A percentile compares a stretch with the other conserved stretches of the same genome.
These are phyloP conservation scores for Sphyrna mokarran DNA, from an alignment of 2,113 vertebrate species.

Conservation along the genomic window DNA sequence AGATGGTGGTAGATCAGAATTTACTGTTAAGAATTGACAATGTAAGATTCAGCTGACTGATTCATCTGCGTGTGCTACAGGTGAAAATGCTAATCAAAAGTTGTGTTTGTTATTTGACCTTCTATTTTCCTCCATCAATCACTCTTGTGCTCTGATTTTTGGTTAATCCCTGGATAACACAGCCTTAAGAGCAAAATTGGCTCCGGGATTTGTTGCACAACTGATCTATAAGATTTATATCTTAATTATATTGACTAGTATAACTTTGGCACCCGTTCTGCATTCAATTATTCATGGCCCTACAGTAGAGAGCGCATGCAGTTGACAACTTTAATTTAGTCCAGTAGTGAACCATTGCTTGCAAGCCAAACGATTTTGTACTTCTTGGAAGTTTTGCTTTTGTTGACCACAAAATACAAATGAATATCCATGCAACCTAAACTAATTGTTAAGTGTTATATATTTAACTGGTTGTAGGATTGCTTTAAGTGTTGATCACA, in stretches of 20 bases:
- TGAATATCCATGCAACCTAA: background rate
- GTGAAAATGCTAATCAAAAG: slow-evolving; percentile 6
- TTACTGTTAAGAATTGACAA: background rate
- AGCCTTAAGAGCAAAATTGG: slow-evolving; percentile 32
- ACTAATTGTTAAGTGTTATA: background rate
- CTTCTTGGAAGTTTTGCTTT: background rate
- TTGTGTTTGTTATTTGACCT: slow-evolving; percentile 22
- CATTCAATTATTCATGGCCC: slow-evolving; percentile 6
- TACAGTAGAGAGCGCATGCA: background rate
- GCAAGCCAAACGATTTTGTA: background rate
- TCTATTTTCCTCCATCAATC: background rate
- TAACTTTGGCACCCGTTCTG: background rate
- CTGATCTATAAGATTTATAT: background rate
- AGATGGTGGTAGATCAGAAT: background rate
- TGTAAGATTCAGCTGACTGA: background rate
- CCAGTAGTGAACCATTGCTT: background rate
- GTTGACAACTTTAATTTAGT: background rate
- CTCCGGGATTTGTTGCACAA: background rate
- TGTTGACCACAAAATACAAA: no score
- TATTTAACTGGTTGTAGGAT: no score
- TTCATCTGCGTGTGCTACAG: background rate
- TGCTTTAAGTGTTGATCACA: no score
- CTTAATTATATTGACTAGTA: slow-evolving; percentile 12
- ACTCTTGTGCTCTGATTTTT: background rate
- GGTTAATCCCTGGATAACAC: slow-evolving; percentile 7